A percentile compares a stretch with the other conserved stretches of the same genome.
Conservation (phyloP, 92 coral and sea anemone genomes). For the Meandrina meandrites region DNA sequence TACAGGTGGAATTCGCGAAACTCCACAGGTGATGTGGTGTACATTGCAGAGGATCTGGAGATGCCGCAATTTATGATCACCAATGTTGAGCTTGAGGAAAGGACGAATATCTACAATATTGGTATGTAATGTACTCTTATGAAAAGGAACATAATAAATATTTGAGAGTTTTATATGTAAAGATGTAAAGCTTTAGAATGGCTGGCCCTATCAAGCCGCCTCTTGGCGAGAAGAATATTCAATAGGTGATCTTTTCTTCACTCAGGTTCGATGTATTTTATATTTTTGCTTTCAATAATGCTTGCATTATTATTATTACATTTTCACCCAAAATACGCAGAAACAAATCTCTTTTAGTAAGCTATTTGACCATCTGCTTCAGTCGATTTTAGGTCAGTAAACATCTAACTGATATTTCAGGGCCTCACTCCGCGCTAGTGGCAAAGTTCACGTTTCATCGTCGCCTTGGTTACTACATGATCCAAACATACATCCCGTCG, state of each 20-base stretch:
- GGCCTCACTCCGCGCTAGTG: constrained; percentile 89
- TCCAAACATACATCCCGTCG: constrained; percentile 96
- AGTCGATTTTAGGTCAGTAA: background rate
- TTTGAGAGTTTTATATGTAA: no score
- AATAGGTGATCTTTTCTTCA: no score
- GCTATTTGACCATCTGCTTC: background rate
- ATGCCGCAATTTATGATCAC: constrained; percentile 94
- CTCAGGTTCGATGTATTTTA: no score
- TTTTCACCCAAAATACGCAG: background rate
- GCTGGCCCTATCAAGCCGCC: no score
- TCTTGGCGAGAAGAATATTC: no score
- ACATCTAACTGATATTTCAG: constrained; percentile 39
- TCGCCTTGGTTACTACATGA: constrained; percentile 99
- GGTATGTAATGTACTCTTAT: constrained; percentile 48
- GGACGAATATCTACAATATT: constrained; percentile 82
- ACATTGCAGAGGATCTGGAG: constrained; percentile 84
- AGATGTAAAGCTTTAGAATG: no score
- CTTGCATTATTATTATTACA: no score
- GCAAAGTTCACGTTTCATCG: constrained; percentile 97
- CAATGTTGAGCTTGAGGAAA: constrained; percentile 75
- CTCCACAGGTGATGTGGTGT: constrained; percentile 86
- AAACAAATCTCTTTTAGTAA: background rate
- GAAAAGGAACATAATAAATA: background rate
- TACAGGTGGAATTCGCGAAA: constrained; percentile 91
- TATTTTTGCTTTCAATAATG: no score